phyloP scores from a whole-genome alignment of 2,797 vertebrate genomes.

The Megaceryle alcyon region DNA sequence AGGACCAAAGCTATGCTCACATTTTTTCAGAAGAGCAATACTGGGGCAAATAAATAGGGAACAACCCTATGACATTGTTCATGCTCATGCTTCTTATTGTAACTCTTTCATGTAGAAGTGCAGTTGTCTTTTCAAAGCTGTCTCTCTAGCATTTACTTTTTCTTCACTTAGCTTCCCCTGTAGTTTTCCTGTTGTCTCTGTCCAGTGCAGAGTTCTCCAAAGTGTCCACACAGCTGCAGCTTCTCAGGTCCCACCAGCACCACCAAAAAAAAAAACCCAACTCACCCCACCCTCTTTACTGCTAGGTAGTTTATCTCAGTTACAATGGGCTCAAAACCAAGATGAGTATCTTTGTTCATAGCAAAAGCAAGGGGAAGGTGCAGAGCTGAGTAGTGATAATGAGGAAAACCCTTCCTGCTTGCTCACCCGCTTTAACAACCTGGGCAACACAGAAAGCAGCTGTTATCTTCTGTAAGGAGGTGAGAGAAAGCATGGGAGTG shows the following conservation, averaged over 20 bases:
- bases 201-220: neutral
- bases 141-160: neutral
- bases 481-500: neutral
- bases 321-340: neutral
- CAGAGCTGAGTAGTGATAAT: neutral
- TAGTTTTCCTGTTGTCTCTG: neutral
- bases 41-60: fast-evolving
- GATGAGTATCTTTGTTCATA: fast-evolving
- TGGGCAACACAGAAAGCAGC: neutral
- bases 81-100: fast-evolving
- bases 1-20: neutral
- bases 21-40: neutral
- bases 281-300: neutral
- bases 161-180: neutral
- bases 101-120: neutral
- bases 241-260: neutral
- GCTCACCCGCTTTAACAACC: neutral
- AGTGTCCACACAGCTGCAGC: fast-evolving
- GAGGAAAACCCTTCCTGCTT: neutral
- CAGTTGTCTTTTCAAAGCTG: neutral
- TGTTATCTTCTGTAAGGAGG: neutral
- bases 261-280: neutral
- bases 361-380: neutral
- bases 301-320: neutral
- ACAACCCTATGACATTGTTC: fast-evolving